Evolutionary conservation across 2,888 invertebrate genomes (phyloP).

Genomic region (Epistrophe eligans): DNA sequence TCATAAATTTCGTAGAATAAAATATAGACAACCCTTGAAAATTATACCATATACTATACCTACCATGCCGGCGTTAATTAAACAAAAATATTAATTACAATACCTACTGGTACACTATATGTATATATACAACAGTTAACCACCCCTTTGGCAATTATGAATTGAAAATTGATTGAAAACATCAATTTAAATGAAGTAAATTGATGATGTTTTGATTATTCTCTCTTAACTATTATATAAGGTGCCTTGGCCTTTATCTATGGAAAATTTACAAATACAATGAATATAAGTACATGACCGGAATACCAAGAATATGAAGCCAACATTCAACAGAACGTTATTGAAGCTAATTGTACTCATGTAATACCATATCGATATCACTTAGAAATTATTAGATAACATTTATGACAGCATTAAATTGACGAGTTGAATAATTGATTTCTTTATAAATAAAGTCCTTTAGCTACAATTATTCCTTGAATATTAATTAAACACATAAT

Average conservation of each 20-base stretch:
- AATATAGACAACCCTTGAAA: no score
- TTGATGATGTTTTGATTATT: constrained; percentile 19
- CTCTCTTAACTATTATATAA: background rate
- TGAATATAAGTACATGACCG: background rate
- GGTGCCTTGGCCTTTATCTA: background rate
- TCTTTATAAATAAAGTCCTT: background rate
- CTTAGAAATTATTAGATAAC: background rate
- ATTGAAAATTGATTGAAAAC: constrained; percentile 31
- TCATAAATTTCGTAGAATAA: no score
- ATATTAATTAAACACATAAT: background rate
- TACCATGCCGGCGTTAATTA: constrained; percentile 10
- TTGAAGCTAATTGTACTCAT: background rate
- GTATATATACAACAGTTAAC: background rate
- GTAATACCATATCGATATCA: background rate
- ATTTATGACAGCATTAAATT: background rate
- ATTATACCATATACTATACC: background rate
- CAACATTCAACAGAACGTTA: background rate
- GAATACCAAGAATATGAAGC: background rate
- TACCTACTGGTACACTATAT: no score
- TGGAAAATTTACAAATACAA: background rate
- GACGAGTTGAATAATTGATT: background rate
- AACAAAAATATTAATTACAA: constrained; percentile 26
- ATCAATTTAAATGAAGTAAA: constrained; percentile 34
- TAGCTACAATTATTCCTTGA: no score
- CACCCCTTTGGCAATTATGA: constrained; percentile 4